Evolutionary conservation across 2,113 vertebrate species (phyloP).

Genomic region (Paratilapia polleni): DNA sequence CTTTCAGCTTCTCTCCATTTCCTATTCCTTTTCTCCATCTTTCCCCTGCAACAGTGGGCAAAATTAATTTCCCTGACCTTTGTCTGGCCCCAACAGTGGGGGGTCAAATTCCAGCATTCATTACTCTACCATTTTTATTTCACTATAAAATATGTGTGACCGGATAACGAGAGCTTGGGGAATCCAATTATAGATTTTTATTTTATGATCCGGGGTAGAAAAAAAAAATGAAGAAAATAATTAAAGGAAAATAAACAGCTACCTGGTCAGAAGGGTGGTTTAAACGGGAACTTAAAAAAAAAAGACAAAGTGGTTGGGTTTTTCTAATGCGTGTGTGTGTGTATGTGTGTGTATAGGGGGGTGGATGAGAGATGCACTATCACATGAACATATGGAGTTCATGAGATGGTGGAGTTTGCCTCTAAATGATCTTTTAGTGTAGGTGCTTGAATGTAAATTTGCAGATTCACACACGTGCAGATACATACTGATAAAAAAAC

Average conservation of each 20-base stretch:
- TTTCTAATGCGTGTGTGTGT: conserved; percentile 18
- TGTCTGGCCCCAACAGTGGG: conserved; percentile 54
- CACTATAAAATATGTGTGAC: conserved; percentile 66
- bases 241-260: conserved; percentile 71
- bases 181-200: conserved; percentile 73
- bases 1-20: conserved; percentile 31
- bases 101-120: conserved; percentile 73
- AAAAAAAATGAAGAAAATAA: conserved; percentile 54
- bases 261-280: conserved; percentile 64
- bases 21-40: background rate
- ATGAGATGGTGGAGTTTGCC: conserved; percentile 29
- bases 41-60: conserved; percentile 43
- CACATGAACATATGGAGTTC: conserved; percentile 43
- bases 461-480: conserved; percentile 15
- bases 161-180: conserved; percentile 76
- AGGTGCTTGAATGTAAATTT: conserved; percentile 12
- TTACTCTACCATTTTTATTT: conserved; percentile 68
- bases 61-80: conserved; percentile 78
- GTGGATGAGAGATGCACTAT: too few species aligned
- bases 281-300: conserved; percentile 10
- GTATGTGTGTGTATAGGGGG: background rate
- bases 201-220: conserved; percentile 57
- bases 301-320: background rate
- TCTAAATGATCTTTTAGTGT: conserved; percentile 18
- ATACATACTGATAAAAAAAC: background rate